A percentile compares a stretch with the other conserved stretches of the same genome.
Evolutionary conservation across 2,888 invertebrate genomes (phyloP).

Genomic region (Xestia xanthographa): DNA sequence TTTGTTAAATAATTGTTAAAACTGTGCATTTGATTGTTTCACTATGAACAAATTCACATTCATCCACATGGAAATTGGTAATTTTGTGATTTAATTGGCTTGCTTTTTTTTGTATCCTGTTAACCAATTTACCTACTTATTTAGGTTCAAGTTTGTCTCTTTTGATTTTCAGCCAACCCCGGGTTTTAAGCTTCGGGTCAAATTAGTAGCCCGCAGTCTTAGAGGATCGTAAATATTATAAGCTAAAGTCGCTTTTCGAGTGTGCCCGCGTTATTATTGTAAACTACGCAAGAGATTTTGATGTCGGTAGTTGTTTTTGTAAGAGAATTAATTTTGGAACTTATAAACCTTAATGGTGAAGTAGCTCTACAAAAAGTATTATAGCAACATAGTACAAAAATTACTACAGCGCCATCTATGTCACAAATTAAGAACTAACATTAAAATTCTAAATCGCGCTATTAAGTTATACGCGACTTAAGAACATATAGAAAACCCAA

Average conservation of each 20-base stretch:
- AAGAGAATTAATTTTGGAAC: neutral
- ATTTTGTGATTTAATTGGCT: neutral
- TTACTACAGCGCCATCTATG: no score
- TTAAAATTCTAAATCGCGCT: no score
- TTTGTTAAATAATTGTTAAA: neutral
- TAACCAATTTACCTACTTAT: neutral
- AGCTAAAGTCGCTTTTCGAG: neutral
- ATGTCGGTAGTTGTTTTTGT: neutral
- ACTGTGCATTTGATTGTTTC: neutral
- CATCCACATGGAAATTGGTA: neutral
- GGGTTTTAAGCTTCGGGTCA: neutral
- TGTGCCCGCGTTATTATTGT: neutral
- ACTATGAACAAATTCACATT: neutral
- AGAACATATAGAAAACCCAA: no score
- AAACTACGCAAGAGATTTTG: neutral
- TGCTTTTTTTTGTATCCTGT: neutral
- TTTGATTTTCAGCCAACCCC: neutral
- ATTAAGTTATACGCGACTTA: no score
- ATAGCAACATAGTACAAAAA: no score
- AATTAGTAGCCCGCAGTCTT: neutral
- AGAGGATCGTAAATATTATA: neutral
- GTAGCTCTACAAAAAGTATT: no score
- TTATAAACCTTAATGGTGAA: no score
- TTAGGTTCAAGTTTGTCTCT: neutral
- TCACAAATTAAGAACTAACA: no score